phyloP scores from a whole-genome alignment of 2,888 invertebrate genomes.

The Acrobasis consociella region DNA sequence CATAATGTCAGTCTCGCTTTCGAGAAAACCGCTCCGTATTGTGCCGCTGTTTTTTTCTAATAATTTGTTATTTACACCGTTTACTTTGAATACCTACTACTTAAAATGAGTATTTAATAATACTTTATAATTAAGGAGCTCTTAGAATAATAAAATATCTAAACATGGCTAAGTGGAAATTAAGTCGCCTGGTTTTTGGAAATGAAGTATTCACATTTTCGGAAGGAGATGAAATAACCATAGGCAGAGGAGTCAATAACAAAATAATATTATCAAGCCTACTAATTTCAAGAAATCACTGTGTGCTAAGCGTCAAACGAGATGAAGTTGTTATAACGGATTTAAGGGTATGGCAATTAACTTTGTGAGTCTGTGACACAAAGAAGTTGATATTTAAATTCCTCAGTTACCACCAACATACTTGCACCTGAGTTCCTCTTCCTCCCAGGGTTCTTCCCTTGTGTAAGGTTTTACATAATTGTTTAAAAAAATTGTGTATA shows the following conservation, averaged over 20 bases:
- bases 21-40: background rate
- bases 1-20: background rate
- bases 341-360: constrained; percentile 51
- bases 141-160: background rate
- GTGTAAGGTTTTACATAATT: no score
- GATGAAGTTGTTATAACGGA: constrained; percentile 63
- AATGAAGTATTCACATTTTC: constrained; percentile 54
- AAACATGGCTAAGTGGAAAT: constrained; percentile 68
- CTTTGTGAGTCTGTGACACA: no score
- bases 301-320: constrained; percentile 52
- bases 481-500: no score
- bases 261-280: constrained; percentile 60
- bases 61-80: background rate
- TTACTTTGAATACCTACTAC: background rate
- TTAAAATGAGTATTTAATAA: background rate
- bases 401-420: background rate
- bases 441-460: no score
- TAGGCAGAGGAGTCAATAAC: constrained; percentile 64
- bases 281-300: constrained; percentile 71
- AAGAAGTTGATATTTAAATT: constrained; percentile 1
- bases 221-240: constrained; percentile 62
- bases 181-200: constrained; percentile 58
- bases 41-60: background rate
- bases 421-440: background rate
- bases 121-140: background rate